A percentile compares a stretch with the other conserved stretches of the same genome.
Evolutionary conservation across 2,888 invertebrate genomes (phyloP).

Genomic region (Trypoxylon attenuatum): DNA sequence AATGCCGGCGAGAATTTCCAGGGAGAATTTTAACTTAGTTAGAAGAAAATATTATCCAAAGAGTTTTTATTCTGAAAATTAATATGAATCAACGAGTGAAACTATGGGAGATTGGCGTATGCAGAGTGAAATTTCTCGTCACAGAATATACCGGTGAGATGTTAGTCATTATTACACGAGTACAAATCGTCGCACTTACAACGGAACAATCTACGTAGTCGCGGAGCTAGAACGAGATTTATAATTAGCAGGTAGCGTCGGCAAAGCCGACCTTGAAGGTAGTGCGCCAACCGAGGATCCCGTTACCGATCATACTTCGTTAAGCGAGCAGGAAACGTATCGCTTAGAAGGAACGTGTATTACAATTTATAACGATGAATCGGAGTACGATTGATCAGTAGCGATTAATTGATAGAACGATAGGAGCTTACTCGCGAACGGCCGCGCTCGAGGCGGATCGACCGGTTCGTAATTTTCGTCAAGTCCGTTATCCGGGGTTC

Average conservation of each 20-base stretch:
- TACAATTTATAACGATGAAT: conserved; percentile 46
- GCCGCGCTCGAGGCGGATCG: conserved; percentile 22
- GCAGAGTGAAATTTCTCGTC: too few species aligned
- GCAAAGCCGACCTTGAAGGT: conserved; percentile 42
- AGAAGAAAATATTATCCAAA: too few species aligned
- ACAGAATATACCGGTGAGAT: too few species aligned
- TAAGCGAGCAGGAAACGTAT: conserved; percentile 48
- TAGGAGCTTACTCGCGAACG: conserved; percentile 45
- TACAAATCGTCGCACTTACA: conserved; percentile 19
- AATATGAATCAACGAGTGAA: too few species aligned
- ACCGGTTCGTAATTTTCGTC: conserved; percentile 43
- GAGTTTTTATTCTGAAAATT: too few species aligned
- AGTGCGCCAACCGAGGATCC: conserved; percentile 34
- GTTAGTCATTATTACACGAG: conserved; percentile 14
- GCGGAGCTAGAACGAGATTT: conserved; percentile 12
- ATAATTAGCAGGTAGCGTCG: conserved; percentile 23
- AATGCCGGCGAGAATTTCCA: too few species aligned
- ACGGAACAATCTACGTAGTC: conserved; percentile 16
- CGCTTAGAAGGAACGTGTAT: conserved; percentile 50
- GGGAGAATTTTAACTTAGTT: too few species aligned
- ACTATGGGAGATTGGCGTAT: too few species aligned
- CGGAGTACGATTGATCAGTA: conserved; percentile 36
- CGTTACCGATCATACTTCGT: conserved; percentile 50
- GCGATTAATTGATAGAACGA: conserved; percentile 53
- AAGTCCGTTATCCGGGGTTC: conserved; percentile 42